A percentile compares a stretch with the other conserved stretches of the same genome.
Evolutionary conservation across 1,140 invertebrate species (phyloP).

Genomic region (Megathymus violae): DNA sequence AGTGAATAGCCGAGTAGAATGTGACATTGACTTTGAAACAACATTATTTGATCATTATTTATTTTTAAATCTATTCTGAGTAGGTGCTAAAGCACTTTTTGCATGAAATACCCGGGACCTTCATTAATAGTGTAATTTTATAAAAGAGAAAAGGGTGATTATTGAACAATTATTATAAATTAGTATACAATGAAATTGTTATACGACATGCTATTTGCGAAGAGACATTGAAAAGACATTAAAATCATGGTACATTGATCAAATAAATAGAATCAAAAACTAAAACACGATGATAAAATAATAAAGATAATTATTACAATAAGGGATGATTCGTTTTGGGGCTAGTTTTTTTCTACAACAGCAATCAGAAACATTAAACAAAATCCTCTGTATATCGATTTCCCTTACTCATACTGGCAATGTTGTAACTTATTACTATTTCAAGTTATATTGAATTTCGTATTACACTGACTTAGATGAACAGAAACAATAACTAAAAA

Average conservation of each 20-base stretch:
- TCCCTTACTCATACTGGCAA: slow-evolving; percentile 3
- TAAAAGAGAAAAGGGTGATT: slow-evolving; percentile 37
- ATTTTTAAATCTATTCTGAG: slow-evolving; percentile 9
- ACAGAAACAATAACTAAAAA: slow-evolving; percentile 34
- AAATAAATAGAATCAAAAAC: slow-evolving; percentile 51
- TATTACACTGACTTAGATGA: slow-evolving; percentile 28
- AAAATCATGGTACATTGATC: slow-evolving; percentile 55
- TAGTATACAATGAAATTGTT: slow-evolving; percentile 44
- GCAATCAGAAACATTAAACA: slow-evolving; percentile 43
- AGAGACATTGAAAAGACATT: slow-evolving; percentile 19
- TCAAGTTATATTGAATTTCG: too few species aligned
- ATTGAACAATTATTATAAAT: slow-evolving; percentile 38
- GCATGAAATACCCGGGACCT: slow-evolving; percentile 66
- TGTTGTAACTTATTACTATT: neutral
- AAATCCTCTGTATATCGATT: slow-evolving; percentile 23
- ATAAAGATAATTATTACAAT: slow-evolving; percentile 15
- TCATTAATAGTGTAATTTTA: slow-evolving; percentile 38
- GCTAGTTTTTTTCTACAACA: slow-evolving; percentile 83
- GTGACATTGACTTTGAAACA: slow-evolving; percentile 49
- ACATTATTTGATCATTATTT: slow-evolving; percentile 21
- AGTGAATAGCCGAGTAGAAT: slow-evolving; percentile 28
- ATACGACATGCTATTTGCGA: slow-evolving; percentile 39
- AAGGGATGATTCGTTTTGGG: slow-evolving; percentile 53
- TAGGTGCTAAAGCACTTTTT: slow-evolving; percentile 24
- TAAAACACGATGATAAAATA: slow-evolving; percentile 40